Evolutionary conservation across 2,113 vertebrate species (phyloP).

Genomic region (Mixornis gularis): DNA sequence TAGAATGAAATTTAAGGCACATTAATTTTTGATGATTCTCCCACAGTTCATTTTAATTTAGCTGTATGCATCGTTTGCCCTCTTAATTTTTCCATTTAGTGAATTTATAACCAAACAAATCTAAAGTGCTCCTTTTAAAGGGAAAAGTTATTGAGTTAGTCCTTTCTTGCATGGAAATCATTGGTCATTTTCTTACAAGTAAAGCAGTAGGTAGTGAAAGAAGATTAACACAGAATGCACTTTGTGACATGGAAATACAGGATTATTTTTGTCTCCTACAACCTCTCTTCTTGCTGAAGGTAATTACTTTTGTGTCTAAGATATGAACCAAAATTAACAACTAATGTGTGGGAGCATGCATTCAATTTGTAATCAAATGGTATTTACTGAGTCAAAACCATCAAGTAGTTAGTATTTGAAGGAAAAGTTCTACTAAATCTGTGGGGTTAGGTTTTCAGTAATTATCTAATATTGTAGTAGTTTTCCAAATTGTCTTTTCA

Average conservation of each 20-base stretch:
- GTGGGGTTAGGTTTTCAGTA: background rate
- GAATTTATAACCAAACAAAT: conserved; percentile 21
- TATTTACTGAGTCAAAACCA: background rate
- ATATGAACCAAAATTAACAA: background rate
- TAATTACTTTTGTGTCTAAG: conserved; percentile 22
- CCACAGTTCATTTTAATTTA: conserved; percentile 15
- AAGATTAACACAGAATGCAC: background rate
- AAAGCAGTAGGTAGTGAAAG: background rate
- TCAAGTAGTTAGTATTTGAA: background rate
- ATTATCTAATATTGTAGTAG: background rate
- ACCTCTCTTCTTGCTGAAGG: background rate
- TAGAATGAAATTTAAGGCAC: conserved; percentile 5
- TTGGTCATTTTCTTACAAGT: background rate
- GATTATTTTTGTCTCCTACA: conserved; percentile 15
- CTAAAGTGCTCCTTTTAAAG: background rate
- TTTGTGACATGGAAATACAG: background rate
- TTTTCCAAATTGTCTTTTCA: background rate
- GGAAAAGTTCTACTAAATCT: background rate
- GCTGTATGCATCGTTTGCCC: background rate
- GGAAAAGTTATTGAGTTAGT: background rate
- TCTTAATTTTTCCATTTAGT: conserved; percentile 26
- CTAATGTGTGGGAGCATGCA: background rate
- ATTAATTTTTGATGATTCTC: conserved; percentile 39
- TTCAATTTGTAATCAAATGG: conserved; percentile 7
- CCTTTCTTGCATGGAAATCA: background rate